Conservation (phyloP, 2,888 invertebrate species). For the Ethmia dodecea region DNA sequence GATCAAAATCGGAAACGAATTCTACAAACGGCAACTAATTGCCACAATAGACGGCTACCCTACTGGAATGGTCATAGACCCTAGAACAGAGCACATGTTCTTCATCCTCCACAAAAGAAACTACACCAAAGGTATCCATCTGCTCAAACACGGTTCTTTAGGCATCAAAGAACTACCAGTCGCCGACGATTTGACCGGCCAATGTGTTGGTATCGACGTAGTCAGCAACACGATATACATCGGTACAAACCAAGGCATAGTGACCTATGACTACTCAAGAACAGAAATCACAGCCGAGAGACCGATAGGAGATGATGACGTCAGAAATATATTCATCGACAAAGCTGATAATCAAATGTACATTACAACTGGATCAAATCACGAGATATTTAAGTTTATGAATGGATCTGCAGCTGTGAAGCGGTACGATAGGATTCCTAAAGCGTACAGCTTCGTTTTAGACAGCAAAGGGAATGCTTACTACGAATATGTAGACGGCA, state of each 20-base stretch:
- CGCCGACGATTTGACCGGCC: slow-evolving; percentile 54
- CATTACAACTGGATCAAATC: slow-evolving; percentile 54
- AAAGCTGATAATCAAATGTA: slow-evolving; percentile 60
- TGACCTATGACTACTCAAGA: slow-evolving; percentile 53
- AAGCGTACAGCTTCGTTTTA: slow-evolving; percentile 59
- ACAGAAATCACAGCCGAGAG: slow-evolving; percentile 56
- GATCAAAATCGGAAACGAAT: slow-evolving; percentile 56
- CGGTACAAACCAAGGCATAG: slow-evolving; percentile 62
- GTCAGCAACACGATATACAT: slow-evolving; percentile 50
- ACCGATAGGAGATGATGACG: slow-evolving; percentile 67
- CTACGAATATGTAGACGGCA: slow-evolving; percentile 64
- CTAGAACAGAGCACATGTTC: slow-evolving; percentile 58
- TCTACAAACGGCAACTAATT: slow-evolving; percentile 57
- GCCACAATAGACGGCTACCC: slow-evolving; percentile 64
- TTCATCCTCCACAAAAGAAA: slow-evolving; percentile 64
- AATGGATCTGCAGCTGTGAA: slow-evolving; percentile 63
- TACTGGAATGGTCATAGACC: slow-evolving; percentile 56
- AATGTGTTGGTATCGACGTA: slow-evolving; percentile 54
- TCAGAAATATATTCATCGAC: slow-evolving; percentile 58
- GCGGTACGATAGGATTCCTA: slow-evolving; percentile 57
- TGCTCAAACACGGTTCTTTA: slow-evolving; percentile 56
- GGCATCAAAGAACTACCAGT: slow-evolving; percentile 56
- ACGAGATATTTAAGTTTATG: slow-evolving; percentile 57
- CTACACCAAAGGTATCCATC: slow-evolving; percentile 62
- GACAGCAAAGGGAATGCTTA: slow-evolving; percentile 57